A percentile compares a stretch with the other conserved stretches of the same genome.
Conservation (phyloP, 2,888 invertebrate species). For the Mimas tiliae region DNA sequence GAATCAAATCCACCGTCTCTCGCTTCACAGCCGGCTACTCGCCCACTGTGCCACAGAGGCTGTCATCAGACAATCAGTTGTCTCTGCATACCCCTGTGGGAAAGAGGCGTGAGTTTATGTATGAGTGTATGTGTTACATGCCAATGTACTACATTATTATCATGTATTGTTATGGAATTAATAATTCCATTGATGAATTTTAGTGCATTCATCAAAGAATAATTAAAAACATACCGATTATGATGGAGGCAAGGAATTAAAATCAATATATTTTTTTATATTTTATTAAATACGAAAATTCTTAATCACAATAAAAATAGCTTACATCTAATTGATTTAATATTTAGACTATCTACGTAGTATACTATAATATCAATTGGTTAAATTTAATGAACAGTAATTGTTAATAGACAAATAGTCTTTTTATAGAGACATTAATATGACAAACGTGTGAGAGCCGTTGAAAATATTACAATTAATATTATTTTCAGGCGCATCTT, state of each 20-base stretch:
- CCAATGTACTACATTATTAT: too few species aligned
- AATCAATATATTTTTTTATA: slow-evolving; percentile 41
- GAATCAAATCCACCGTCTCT: too few species aligned
- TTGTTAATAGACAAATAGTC: slow-evolving; percentile 43
- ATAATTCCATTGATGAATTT: too few species aligned
- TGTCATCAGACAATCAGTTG: too few species aligned
- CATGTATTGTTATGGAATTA: too few species aligned
- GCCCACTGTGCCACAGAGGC: too few species aligned
- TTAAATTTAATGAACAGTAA: slow-evolving; percentile 34
- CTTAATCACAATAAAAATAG: slow-evolving; percentile 67
- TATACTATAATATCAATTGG: slow-evolving; percentile 59
- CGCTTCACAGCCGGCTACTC: too few species aligned
- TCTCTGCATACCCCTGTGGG: too few species aligned
- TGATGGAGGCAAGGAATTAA: slow-evolving; percentile 11
- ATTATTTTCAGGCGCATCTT: not conserved
- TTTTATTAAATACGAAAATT: slow-evolving; percentile 69
- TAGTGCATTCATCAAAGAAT: too few species aligned
- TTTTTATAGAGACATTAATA: slow-evolving; percentile 5
- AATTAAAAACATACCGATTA: not conserved
- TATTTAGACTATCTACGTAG: slow-evolving; percentile 68
- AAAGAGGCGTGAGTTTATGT: too few species aligned
- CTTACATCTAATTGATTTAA: slow-evolving; percentile 66
- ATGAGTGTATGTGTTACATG: too few species aligned
- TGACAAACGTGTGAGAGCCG: slow-evolving; percentile 1
- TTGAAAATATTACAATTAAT: slow-evolving; percentile 43